Evolutionary conservation across 2,797 vertebrate genomes (phyloP), one percentile per base, ranked within the genome.

Genomic region (Dryobates pubescens): DNA sequence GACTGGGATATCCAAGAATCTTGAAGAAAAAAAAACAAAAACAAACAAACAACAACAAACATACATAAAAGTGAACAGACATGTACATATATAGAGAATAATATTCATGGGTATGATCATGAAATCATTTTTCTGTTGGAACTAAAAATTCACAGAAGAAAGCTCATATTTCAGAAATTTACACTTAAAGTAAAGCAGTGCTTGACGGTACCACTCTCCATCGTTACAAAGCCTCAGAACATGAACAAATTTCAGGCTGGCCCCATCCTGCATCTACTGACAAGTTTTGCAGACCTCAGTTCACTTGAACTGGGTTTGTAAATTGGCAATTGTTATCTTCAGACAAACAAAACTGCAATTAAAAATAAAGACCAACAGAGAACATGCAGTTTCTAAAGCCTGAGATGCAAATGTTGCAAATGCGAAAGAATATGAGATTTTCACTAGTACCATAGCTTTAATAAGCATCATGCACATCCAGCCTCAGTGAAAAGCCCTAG

Each of bases 1-100:
- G 99, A 99, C 95, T 99, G 99, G 70, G 99, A 99, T 97, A 99
- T 99, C 99, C 99, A 99, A 36, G 98, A 99, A 98, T 99, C 99
- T 99, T 96, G 82, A 97, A 97, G 94, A 96, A 45, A 96, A 88
- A 94, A 72, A 70, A 34, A 38, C 10, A 38, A 38, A 24, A 23
- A 51, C 22, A 49, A 49, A 51, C 49, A 51, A 51, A 51, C 49
- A 51, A 51, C 63, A 63, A 51, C 63, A 63, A 82, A 41, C 64
- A 92, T 67, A 88, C 30, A 93, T 36, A 76, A 76, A 61, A 77
- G 72, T 82, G 36, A 95, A 88, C 27, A 93, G 19, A 23, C 32
- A 38, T 23, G 2, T 23, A 82, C 3, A 8, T 17, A 70, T 1
- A 32, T 5, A 70, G 1, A 71, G 1, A 49, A 27, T 1, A 64